These are phyloP conservation scores for Cacatua alba DNA, from an alignment of 2,113 vertebrate species.

Conservation along the genomic window DNA sequence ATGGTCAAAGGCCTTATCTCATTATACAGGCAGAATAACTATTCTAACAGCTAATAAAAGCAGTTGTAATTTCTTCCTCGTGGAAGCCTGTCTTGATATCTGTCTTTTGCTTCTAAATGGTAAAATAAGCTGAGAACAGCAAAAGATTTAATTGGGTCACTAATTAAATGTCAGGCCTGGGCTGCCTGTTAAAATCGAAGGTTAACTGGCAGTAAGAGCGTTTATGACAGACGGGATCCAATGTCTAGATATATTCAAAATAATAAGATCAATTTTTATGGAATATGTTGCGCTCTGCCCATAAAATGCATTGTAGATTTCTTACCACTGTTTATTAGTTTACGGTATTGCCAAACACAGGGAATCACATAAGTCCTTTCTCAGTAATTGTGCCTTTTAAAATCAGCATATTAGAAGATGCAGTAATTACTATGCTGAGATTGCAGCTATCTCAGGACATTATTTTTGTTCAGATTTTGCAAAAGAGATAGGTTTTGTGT, in stretches of 20 bases:
- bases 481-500: not conserved
- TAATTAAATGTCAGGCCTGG: conserved; percentile 86
- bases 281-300: not conserved
- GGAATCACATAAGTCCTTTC: not conserved
- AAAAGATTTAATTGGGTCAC: conserved; percentile 82
- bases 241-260: not conserved
- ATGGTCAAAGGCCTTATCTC: not conserved
- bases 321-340: not conserved
- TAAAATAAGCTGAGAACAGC: conserved; percentile 76
- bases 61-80: conserved; percentile 57
- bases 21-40: not conserved
- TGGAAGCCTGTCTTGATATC: conserved; percentile 50
- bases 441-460: not conserved
- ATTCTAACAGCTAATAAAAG: conserved; percentile 27
- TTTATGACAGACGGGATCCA: not conserved
- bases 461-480: not conserved
- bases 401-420: not conserved
- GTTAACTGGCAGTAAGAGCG: conserved; percentile 72
- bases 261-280: not conserved
- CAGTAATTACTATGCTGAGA: not conserved
- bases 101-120: conserved; percentile 51
- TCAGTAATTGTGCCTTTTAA: not conserved
- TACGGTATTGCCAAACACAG: not conserved
- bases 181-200: conserved; percentile 72
- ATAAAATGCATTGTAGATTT: not conserved